Evolutionary conservation across 1,140 invertebrate species (phyloP).

Genomic region (Leptestheria dahalacensis): DNA sequence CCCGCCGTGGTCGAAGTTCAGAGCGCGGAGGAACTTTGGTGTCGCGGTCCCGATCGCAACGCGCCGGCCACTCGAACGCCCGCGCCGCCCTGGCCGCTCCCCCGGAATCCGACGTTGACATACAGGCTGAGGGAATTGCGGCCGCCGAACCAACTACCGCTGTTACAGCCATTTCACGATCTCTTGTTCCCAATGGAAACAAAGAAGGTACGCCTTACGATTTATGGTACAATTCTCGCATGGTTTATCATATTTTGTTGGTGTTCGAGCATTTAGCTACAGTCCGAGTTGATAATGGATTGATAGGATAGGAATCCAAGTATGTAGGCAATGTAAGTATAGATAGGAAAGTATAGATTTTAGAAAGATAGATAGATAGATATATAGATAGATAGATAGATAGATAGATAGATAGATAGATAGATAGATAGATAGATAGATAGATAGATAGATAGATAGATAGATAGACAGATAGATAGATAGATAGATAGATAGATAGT

Average conservation of each 20-base stretch:
- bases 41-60: background rate
- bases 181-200: background rate
- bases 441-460: too few species aligned
- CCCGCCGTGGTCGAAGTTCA: slow-evolving; percentile 18
- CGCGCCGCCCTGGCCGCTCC: background rate
- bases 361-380: too few species aligned
- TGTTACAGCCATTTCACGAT: background rate
- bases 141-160: background rate
- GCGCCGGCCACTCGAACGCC: background rate
- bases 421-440: too few species aligned
- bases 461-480: too few species aligned
- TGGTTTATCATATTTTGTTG: background rate
- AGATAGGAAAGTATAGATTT: too few species aligned
- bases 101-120: background rate
- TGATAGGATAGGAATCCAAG: too few species aligned
- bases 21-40: background rate
- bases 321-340: too few species aligned
- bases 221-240: background rate
- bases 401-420: too few species aligned
- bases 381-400: too few species aligned
- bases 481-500: too few species aligned
- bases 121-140: background rate
- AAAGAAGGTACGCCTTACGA: background rate
- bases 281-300: too few species aligned
- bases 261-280: background rate